These are phyloP conservation scores for Brachynemurus nebulosus DNA, from an alignment of 2,888 invertebrate genomes.

Conservation along the genomic window DNA sequence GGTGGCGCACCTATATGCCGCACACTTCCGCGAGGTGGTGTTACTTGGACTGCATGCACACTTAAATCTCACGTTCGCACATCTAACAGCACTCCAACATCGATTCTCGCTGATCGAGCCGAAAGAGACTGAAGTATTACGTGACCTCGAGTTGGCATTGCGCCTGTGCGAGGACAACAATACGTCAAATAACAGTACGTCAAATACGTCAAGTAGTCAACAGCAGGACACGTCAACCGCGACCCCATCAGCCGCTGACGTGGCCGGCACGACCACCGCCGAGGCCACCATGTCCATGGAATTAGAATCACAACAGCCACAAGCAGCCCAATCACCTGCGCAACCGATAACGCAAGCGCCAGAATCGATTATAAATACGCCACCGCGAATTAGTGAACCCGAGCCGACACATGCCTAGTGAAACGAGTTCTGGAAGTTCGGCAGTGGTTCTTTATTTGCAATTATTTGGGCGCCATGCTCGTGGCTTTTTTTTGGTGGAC, in stretches of 20 bases:
- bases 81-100: slow-evolving; percentile 74
- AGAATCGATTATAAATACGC: slow-evolving; percentile 3
- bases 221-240: background rate
- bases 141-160: slow-evolving; percentile 79
- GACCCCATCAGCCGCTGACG: background rate
- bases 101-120: slow-evolving; percentile 87
- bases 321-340: too few species aligned
- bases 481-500: slow-evolving; percentile 6
- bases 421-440: slow-evolving; percentile 5
- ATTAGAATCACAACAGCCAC: background rate
- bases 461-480: slow-evolving; percentile 6
- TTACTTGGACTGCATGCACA: slow-evolving; percentile 89
- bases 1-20: slow-evolving; percentile 94
- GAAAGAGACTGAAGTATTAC: slow-evolving; percentile 90
- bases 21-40: slow-evolving; percentile 93
- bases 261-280: background rate
- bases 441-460: background rate
- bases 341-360: slow-evolving; percentile 7
- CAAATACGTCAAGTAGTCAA: background rate
- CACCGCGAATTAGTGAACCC: slow-evolving; percentile 4
- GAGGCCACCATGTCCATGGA: background rate
- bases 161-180: slow-evolving; percentile 39
- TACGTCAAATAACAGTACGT: background rate
- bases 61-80: slow-evolving; percentile 94
- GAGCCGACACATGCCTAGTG: slow-evolving; percentile 8